These are phyloP conservation scores for Pseudococcus jackbeardsleyi DNA, from an alignment of 2,888 invertebrate genomes.

Conservation along the genomic window DNA sequence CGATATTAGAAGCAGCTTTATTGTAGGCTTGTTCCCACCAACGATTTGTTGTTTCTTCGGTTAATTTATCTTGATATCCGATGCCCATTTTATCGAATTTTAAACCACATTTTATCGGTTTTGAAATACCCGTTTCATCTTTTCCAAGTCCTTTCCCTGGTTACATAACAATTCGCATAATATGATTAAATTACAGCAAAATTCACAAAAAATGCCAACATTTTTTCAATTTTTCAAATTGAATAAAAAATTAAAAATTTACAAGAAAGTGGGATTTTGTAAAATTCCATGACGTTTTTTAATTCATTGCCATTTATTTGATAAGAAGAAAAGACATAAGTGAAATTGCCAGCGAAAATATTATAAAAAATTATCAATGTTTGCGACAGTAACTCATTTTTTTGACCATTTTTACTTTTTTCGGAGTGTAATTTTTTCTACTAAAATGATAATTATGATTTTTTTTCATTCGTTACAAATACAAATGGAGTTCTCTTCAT, in stretches of 20 bases:
- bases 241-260: not conserved
- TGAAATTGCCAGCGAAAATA: too few species aligned
- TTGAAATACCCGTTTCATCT: conserved; percentile 81
- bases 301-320: not conserved
- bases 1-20: conserved; percentile 59
- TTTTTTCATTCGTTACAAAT: too few species aligned
- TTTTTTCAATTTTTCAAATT: not conserved
- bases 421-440: too few species aligned
- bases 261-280: too few species aligned
- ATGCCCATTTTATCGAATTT: conserved; percentile 85
- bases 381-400: too few species aligned
- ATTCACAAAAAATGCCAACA: not conserved
- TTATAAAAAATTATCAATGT: too few species aligned
- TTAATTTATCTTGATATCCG: conserved; percentile 81
- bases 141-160: conserved; percentile 88
- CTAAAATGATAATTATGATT: too few species aligned
- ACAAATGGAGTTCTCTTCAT: too few species aligned
- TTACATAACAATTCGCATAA: conserved; percentile 66
- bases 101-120: conserved; percentile 82
- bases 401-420: too few species aligned
- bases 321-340: too few species aligned
- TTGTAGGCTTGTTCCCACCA: conserved; percentile 80
- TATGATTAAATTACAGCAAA: not conserved
- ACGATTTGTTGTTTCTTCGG: conserved; percentile 78
- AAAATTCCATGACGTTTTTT: not conserved